Evolutionary conservation across 2,113 vertebrate genomes (phyloP).

Genomic region (Mormyrus lacerda): DNA sequence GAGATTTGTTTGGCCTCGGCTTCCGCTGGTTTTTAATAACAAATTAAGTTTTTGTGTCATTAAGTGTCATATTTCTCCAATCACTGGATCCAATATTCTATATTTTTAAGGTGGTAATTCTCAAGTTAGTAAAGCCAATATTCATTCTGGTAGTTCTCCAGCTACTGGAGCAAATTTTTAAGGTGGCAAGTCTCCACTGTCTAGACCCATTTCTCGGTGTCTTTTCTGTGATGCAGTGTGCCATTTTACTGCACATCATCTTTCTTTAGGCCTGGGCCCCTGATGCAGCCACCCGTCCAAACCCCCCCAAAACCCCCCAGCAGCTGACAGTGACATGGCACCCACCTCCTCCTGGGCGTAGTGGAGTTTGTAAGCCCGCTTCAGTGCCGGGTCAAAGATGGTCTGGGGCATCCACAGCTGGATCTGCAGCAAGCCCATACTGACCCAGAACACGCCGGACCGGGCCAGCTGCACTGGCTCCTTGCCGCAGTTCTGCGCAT

Average conservation of each 20-base stretch:
- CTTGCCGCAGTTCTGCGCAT: conserved; percentile 60
- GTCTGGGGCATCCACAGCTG: conserved; percentile 86
- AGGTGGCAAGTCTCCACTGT: not conserved
- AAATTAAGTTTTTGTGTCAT: not conserved
- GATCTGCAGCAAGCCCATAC: conserved; percentile 83
- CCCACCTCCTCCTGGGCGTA: conserved; percentile 86
- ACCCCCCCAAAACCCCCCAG: not conserved
- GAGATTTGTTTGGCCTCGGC: not conserved
- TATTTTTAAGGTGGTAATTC: too few relatives aligned
- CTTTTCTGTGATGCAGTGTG: not conserved
- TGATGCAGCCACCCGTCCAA: not conserved
- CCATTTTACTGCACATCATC: not conserved
- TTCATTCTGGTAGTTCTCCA: too few relatives aligned
- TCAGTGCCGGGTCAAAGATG: conserved; percentile 86
- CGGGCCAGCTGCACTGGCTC: conserved; percentile 56
- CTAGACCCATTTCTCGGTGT: not conserved
- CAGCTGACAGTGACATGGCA: not conserved
- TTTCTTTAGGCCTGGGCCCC: not conserved
- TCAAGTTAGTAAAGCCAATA: too few relatives aligned
- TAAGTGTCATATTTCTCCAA: not conserved
- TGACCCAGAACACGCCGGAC: conserved; percentile 84
- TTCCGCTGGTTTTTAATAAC: not conserved
- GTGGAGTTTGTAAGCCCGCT: conserved; percentile 83
- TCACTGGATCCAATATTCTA: not conserved
- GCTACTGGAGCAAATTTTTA: not conserved